Evolutionary conservation across 64 coral and sea anemone species (phyloP).

Genomic region (Pocillopora damicornis): DNA sequence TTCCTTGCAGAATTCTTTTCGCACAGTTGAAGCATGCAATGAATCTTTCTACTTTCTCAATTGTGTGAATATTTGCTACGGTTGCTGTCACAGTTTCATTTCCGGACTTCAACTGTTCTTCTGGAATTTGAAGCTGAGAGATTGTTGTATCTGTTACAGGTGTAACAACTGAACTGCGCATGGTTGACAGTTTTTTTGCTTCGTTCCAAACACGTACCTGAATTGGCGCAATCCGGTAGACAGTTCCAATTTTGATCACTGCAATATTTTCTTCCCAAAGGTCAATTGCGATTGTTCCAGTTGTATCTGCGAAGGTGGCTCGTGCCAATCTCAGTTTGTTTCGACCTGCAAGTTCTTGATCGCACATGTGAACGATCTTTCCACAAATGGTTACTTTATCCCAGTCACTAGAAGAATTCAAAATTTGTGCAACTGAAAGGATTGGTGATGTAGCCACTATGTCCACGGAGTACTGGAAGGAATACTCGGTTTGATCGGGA

Average conservation of each 20-base stretch:
- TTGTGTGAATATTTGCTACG: too few relatives aligned
- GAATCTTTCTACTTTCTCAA: too few relatives aligned
- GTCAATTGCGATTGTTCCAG: constrained; percentile 37
- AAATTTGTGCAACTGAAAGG: too few relatives aligned
- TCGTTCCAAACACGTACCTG: constrained; percentile 33
- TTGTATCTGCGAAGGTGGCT: constrained; percentile 26
- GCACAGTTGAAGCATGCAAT: too few relatives aligned
- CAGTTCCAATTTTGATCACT: not conserved
- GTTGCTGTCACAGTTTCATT: too few relatives aligned
- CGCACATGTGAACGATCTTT: constrained; percentile 9
- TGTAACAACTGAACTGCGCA: constrained; percentile 17
- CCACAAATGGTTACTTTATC: not conserved
- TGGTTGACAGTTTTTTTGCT: constrained; percentile 42
- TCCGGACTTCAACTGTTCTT: too few relatives aligned
- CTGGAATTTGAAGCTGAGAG: too few relatives aligned
- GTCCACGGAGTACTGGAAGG: too few relatives aligned
- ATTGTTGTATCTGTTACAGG: not conserved
- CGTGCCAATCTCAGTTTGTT: constrained; percentile 30
- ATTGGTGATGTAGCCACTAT: too few relatives aligned
- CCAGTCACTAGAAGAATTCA: constrained; percentile 29
- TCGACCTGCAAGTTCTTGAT: not conserved
- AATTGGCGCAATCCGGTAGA: constrained; percentile 2
- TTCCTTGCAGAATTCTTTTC: too few relatives aligned
- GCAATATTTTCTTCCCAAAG: constrained; percentile 37
- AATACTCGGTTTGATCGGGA: constrained; percentile 25